These are phyloP conservation scores for Dolomedes plantarius DNA, from an alignment of 2,888 invertebrate genomes.

Conservation along the genomic window DNA sequence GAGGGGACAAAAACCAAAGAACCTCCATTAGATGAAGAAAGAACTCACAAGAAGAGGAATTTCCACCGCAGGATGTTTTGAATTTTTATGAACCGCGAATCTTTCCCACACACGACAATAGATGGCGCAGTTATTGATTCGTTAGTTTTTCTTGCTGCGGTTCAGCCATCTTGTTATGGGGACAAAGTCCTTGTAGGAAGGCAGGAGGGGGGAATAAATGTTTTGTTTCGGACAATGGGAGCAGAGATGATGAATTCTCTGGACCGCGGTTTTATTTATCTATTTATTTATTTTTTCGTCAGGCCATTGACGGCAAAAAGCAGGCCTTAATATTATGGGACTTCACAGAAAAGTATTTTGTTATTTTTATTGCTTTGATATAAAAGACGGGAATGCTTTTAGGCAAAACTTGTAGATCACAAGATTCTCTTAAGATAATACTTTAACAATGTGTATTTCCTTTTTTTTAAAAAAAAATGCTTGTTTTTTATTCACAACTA, in stretches of 20 bases:
- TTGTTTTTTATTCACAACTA: too few relatives aligned
- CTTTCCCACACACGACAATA: constrained; percentile 13
- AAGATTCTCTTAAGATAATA: too few relatives aligned
- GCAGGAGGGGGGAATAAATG: constrained; percentile 1
- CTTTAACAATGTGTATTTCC: too few relatives aligned
- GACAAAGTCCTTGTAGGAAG: constrained; percentile 3
- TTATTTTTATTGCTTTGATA: not conserved
- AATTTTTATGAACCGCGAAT: constrained; percentile 24
- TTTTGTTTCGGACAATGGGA: constrained; percentile 27
- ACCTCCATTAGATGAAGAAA: constrained; percentile 22
- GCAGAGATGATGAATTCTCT: constrained; percentile 19
- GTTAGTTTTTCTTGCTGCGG: constrained; percentile 23
- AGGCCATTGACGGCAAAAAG: not conserved
- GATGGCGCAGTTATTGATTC: constrained; percentile 27
- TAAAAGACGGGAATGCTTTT: not conserved
- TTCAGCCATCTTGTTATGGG: constrained; percentile 22
- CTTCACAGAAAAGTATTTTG: not conserved
- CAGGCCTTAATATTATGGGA: not conserved
- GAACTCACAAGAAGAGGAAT: constrained; percentile 19
- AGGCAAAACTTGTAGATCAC: not conserved
- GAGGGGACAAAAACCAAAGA: constrained; percentile 13
- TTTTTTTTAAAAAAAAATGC: too few relatives aligned
- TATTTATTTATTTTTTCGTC: not conserved
- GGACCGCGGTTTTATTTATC: constrained; percentile 3
- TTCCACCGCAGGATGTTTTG: constrained; percentile 22